Conservation (phyloP, 2,888 invertebrate species). For the Himalopsyche kuldschensis region DNA sequence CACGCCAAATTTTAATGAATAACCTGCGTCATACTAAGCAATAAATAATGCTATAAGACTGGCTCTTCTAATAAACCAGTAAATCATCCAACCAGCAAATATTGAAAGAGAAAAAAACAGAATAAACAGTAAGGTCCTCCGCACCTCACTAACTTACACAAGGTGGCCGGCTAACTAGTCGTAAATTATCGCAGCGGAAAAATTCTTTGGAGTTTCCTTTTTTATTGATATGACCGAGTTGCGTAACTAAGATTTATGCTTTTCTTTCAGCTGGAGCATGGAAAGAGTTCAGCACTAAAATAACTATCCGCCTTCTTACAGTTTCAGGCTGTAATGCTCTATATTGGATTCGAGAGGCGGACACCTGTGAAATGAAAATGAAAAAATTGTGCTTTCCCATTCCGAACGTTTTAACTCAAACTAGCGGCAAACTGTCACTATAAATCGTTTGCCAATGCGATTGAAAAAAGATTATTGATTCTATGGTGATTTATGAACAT, state of each 20-base stretch:
- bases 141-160: constrained; percentile 5
- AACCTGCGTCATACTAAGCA: background rate
- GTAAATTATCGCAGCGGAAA: constrained; percentile 20
- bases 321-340: constrained; percentile 5
- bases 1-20: background rate
- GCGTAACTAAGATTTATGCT: constrained; percentile 31
- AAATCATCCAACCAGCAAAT: background rate
- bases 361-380: constrained; percentile 30
- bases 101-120: background rate
- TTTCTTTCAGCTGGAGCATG: constrained; percentile 9
- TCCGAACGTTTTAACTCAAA: background rate
- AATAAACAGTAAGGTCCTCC: background rate
- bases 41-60: background rate
- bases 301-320: constrained; percentile 18
- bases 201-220: constrained; percentile 22
- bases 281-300: constrained; percentile 22
- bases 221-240: constrained; percentile 34
- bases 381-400: background rate
- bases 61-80: background rate
- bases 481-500: no score
- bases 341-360: constrained; percentile 21
- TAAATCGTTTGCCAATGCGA: background rate
- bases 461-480: no score
- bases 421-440: background rate
- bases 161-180: constrained; percentile 4